Evolutionary conservation across 2,888 invertebrate species (phyloP), one percentile per base, ranked within the genome.

Genomic region (Sisyra nigra): DNA sequence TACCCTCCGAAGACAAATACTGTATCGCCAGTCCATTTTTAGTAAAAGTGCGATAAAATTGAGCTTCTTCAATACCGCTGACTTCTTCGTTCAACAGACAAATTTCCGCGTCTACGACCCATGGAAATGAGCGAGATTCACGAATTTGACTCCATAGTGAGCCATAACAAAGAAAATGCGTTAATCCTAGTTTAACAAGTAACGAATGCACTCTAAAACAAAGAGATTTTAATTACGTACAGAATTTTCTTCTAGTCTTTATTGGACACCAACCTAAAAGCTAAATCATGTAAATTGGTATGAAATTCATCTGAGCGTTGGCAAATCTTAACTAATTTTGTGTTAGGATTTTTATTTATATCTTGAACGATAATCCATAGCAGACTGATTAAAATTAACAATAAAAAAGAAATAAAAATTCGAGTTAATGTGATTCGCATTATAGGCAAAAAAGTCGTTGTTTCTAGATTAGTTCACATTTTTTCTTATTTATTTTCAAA

Each of bases 121-220:
- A 72, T 0, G 70, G 69, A 7, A 71, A 55, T n/a, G 68, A 62
- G 13, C 62, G 58, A 5, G 66, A 65, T 33, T 62, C 55, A 46
- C 70, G 60, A 33, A 72, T 60, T 48, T 69, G 69, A 40, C 71
- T 71, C 72, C 72, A 73, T 3, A 73, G 60, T 8, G 68, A 63
- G 19, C 68, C 70, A 48, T 70, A 69, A 52, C 72, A 73, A 11
- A 72, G 56, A 50, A 68, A 70, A 54, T 71, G 68, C n/a, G 66
- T 62, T 32, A 71, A 54, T 2, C 62, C 58, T 32, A 70, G 54
- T 32, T 61, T 58, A 10, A 58, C 54, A 15, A 72, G 55, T 15
- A 66, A 58, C 40, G 54, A 49, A 47, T 67, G 61, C 18, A 60
- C 58, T 46, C 65, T 65, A 47, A 24, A 50, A 47, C 41, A 42